Evolutionary conservation across 2,113 vertebrate genomes (phyloP).

Genomic region (Epinephelus fuscoguttatus): DNA sequence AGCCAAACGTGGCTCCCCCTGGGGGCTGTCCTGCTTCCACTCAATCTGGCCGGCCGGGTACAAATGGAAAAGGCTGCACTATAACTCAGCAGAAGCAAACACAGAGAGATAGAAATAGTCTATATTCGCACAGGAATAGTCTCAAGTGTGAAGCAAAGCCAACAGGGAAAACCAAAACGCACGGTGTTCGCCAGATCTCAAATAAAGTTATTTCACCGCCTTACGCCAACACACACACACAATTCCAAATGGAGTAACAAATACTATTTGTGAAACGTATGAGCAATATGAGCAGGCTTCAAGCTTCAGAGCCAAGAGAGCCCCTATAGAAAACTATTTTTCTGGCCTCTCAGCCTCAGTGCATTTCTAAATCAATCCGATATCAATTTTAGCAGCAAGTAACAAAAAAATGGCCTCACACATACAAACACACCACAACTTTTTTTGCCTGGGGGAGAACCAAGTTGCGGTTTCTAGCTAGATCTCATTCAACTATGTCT

Average conservation of each 20-base stretch:
- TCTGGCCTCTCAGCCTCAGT: not conserved
- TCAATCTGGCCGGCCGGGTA: conserved; percentile 55
- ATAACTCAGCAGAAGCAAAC: conserved; percentile 36
- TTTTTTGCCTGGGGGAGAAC: conserved; percentile 10
- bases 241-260: not conserved
- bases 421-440: conserved; percentile 1
- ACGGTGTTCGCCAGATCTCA: conserved; percentile 21
- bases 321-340: conserved; percentile 33
- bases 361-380: conserved; percentile 37
- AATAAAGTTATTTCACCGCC: not conserved
- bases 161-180: conserved; percentile 13
- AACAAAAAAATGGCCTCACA: not conserved
- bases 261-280: not conserved
- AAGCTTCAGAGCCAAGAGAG: not conserved
- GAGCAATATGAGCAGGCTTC: too few relatives aligned
- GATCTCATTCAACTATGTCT: not conserved
- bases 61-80: conserved; percentile 41
- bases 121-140: not conserved
- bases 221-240: not conserved
- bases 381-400: conserved; percentile 48
- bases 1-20: conserved; percentile 66
- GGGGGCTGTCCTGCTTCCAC: conserved; percentile 76
- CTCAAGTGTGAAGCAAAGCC: conserved; percentile 15
- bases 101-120: conserved; percentile 26
- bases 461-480: conserved; percentile 16